Conservation (phyloP, 2,888 invertebrate genomes). For the Xanthia togata region DNA sequence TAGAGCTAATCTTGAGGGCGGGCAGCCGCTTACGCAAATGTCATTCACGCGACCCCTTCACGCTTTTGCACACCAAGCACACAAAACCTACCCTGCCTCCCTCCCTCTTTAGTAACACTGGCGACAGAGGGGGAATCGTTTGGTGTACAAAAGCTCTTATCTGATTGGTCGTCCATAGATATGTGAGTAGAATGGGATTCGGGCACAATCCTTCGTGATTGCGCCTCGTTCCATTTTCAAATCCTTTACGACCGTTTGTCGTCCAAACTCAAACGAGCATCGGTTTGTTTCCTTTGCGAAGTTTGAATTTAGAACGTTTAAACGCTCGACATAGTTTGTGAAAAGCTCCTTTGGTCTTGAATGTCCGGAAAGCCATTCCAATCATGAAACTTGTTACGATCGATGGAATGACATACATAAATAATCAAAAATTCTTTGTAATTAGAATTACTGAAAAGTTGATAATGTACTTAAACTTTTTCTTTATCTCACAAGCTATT, state of each 20-base stretch:
- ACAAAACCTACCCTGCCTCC: slow-evolving; percentile 67
- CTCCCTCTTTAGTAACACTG: slow-evolving; percentile 43
- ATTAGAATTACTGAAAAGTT: neutral
- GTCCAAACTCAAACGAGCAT: slow-evolving; percentile 59
- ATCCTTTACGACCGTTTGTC: slow-evolving; percentile 73
- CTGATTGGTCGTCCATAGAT: slow-evolving; percentile 71
- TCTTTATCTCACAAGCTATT: neutral
- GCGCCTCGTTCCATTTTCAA: slow-evolving; percentile 80
- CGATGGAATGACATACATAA: neutral
- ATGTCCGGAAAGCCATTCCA: neutral
- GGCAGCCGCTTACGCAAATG: slow-evolving; percentile 85
- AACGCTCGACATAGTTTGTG: neutral
- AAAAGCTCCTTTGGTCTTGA: neutral
- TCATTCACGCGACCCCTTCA: slow-evolving; percentile 84
- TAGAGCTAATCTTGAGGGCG: slow-evolving; percentile 83
- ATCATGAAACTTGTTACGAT: neutral
- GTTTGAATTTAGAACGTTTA: slow-evolving; percentile 36
- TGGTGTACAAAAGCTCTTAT: slow-evolving; percentile 63
- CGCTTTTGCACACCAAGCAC: slow-evolving; percentile 71
- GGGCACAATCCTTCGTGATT: slow-evolving; percentile 81
- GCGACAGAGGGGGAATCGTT: slow-evolving; percentile 58
- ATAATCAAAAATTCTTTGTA: too few species aligned
- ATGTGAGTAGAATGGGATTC: slow-evolving; percentile 79
- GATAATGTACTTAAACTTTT: neutral
- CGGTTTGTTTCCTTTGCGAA: slow-evolving; percentile 67